phyloP scores from a whole-genome alignment of 2,888 invertebrate genomes.

The Tubulanus polymorphus region DNA sequence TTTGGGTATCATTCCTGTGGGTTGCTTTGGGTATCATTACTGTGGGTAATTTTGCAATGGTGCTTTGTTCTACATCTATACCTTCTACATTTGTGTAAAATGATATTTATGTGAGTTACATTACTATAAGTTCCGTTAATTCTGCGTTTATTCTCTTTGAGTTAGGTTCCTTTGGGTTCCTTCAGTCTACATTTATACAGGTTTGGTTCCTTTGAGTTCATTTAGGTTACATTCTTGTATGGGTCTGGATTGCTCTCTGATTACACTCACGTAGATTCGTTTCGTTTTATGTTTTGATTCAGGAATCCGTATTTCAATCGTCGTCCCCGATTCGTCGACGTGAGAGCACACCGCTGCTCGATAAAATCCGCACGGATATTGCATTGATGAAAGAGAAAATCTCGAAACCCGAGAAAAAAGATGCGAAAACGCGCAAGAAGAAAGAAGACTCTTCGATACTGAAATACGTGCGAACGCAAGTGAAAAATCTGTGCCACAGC shows the following conservation, averaged over 20 bases:
- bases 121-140: too few relatives aligned
- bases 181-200: too few relatives aligned
- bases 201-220: too few relatives aligned
- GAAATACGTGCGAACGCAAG: conserved; percentile 76
- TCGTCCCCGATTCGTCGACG: conserved; percentile 73
- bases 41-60: too few relatives aligned
- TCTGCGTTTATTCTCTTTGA: too few relatives aligned
- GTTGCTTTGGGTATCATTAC: too few relatives aligned
- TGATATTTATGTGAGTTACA: too few relatives aligned
- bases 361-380: conserved; percentile 49
- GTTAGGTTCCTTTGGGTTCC: too few relatives aligned
- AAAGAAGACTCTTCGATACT: conserved; percentile 63
- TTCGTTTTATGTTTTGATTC: conserved; percentile 16
- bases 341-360: conserved; percentile 57
- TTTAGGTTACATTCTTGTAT: too few relatives aligned
- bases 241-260: neutral
- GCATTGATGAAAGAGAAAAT: conserved; percentile 40
- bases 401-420: conserved; percentile 40
- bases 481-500: conserved; percentile 84
- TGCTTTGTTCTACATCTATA: too few relatives aligned
- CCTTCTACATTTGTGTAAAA: too few relatives aligned
- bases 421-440: conserved; percentile 57
- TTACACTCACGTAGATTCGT: neutral
- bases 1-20: too few relatives aligned
- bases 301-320: conserved; percentile 50